phyloP scores from a whole-genome alignment of 1,140 invertebrate genomes.

The Heliconius nattereri region DNA sequence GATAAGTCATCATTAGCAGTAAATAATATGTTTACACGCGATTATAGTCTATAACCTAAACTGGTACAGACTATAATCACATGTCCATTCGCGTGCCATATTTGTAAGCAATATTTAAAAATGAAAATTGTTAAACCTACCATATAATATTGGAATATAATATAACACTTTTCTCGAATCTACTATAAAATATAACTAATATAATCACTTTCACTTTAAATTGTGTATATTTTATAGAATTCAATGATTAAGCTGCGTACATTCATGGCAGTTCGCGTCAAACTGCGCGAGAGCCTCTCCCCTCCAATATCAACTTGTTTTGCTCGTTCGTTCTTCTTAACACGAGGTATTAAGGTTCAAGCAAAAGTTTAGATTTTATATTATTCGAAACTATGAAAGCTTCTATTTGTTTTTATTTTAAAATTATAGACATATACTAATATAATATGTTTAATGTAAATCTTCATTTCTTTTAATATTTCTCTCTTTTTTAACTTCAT shows the following conservation, averaged over 20 bases:
- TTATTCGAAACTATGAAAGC: not conserved
- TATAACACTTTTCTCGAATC: constrained; percentile 10
- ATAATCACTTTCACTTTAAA: constrained; percentile 62
- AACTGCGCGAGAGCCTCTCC: constrained; percentile 56
- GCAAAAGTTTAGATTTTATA: not conserved
- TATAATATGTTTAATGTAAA: not conserved
- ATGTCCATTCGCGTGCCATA: constrained; percentile 18
- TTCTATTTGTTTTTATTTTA: no score
- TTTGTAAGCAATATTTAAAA: constrained; percentile 3
- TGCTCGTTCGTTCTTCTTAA: constrained; percentile 29
- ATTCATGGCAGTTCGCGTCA: constrained; percentile 48
- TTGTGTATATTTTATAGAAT: constrained; percentile 51
- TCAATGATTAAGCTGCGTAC: constrained; percentile 55
- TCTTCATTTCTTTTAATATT: no score
- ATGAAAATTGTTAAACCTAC: constrained; percentile 40
- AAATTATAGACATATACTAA: no score
- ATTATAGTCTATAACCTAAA: constrained; percentile 25
- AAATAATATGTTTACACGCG: constrained; percentile 20
- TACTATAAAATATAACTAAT: not conserved
- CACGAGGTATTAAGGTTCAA: constrained; percentile 29
- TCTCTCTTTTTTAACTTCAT: no score
- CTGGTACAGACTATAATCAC: constrained; percentile 33
- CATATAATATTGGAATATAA: constrained; percentile 20
- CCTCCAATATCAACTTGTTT: constrained; percentile 29
- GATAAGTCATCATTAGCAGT: constrained; percentile 37